Evolutionary conservation across 2,888 invertebrate genomes (phyloP), one percentile per base, ranked within the genome.

Genomic region (Dinocampus coccinellae): DNA sequence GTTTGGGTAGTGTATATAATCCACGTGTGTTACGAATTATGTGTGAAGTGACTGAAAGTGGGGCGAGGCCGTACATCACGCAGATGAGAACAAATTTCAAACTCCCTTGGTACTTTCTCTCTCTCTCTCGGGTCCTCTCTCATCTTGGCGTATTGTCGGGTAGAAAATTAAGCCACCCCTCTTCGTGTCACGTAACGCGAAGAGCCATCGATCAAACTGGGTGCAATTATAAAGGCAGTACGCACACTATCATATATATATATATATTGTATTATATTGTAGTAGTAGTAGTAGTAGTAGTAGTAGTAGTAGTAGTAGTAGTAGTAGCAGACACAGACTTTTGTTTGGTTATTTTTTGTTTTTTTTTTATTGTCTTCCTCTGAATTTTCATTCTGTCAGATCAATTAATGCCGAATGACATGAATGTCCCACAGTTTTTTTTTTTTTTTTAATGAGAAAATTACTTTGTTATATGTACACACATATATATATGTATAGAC

Each of bases 41-140:
- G 55, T 53, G 57, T 29, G 24, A 34, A 26, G 60, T 60, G 58
- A 29, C 16, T 64, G 16, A 70, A 73, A 70, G 65, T 73, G 34
- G 73, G 67, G 62, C 75, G 73, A 75, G 70, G 73, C 62, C 69
- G 65, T 71, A 71, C 71, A 71, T 73, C 71, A 75, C 62, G 55
- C 52, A 65, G 63, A 63, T 72, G 70, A 61, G 70, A 70, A 70
- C 42, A 63, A 64, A 64, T 47, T 70, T 61, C 33, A 22, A 47
- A 70, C 42, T 58, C 64, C 58, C 70, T 63, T 63, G 55, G 26
- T 39, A 29, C 63, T n/a, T n/a, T n/a, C n/a, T n/a, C n/a, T n/a
- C n/a, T n/a, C n/a, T 26, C 29, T 63, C 39, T 61, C 58, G 58
- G 47, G n/a, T 20, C 9, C 52, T 62, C 22, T 20, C 34, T 57